Base-by-base conservation (phyloP, 2,113 vertebrate species). In the Xyrauchen texanus region DNA sequence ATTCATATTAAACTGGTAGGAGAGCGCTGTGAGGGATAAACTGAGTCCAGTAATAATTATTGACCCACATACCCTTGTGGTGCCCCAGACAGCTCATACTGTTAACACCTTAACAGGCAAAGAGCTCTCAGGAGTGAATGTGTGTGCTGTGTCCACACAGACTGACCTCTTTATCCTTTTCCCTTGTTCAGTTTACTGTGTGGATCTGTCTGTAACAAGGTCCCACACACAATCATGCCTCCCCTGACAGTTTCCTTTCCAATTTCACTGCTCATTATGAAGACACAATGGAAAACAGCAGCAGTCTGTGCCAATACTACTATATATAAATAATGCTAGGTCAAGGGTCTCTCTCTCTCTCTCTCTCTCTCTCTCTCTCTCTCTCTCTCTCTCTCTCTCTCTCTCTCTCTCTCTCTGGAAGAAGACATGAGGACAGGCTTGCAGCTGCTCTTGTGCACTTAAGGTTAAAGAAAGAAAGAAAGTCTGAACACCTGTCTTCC, bases 261-360 rank as follows among this genome's bases (percentile, higher is more conserved):
- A 87, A 88, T 90, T 91, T 79, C n/a, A 78, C 88, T 92, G 90
- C 86, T 91, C 86, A 93, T 92, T 92, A 89, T 90, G 86, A 91
- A 91, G 91, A 92, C 90, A 95, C 90, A 90, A 91, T 88, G 82
- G 90, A 85, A 90, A 88, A 82, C 83, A 87, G 86, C 85, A 82
- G 86, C 85, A 89, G 89, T 86, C 85, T 85, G 82, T 85, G 86
- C 91, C 92, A 93, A 91, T 91, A 90, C 91, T 85, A 88, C 90
- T 91, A 89, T 88, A 85, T 90, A 93, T 93, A 93, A 88, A 88
- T 91, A 94, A 91, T 93, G 76, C 89, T 93, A 92, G 89, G 92
- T 89, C 93, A 91, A 89, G 93, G 89, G 89, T 85, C 90, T 92
- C 84, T 81, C 68, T 82, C 45, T 34, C 21, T 34, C 21, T 34